Percentiles rank a stretch among this genome's conserved stretches.
Evolutionary conservation across 2,113 vertebrate species (phyloP).

Genomic region (Ciconia stormi): DNA sequence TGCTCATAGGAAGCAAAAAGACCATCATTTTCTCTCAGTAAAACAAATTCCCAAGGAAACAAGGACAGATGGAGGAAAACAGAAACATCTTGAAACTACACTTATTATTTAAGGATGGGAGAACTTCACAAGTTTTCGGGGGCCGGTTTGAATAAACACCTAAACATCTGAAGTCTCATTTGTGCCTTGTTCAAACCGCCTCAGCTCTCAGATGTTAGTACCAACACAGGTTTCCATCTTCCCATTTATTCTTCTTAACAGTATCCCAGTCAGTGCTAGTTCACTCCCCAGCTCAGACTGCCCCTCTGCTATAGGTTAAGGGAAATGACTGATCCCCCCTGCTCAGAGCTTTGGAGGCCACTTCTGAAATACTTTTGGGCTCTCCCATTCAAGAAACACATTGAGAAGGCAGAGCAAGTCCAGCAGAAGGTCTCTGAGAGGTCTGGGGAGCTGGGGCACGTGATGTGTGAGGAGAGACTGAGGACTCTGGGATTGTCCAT

Average conservation of each 20-base stretch:
- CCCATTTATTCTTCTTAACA: not conserved
- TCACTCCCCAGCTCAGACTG: not conserved
- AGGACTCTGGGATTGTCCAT: not conserved
- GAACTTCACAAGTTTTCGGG: not conserved
- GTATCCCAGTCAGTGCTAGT: accelerated
- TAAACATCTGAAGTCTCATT: not conserved
- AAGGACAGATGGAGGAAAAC: conserved; percentile 32
- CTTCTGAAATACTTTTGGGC: not conserved
- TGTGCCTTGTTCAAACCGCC: not conserved
- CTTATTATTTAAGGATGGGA: not conserved
- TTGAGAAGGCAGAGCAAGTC: not conserved
- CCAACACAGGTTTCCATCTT: not conserved
- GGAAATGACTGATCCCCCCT: not conserved
- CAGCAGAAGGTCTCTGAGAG: not conserved
- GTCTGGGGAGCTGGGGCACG: not conserved
- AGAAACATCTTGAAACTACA: not conserved
- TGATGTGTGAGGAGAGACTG: not conserved
- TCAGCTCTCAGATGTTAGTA: not conserved
- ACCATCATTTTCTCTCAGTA: not conserved
- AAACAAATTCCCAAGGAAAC: conserved; percentile 36
- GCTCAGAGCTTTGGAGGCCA: not conserved
- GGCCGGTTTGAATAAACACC: not conserved
- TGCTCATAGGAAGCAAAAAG: conserved; percentile 5
- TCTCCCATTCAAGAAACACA: not conserved
- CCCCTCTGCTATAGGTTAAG: not conserved